Percentiles rank a stretch among this genome's conserved stretches.
phyloP scores from a whole-genome alignment of 1,140 invertebrate genomes.

The Drosophila ogumai region DNA sequence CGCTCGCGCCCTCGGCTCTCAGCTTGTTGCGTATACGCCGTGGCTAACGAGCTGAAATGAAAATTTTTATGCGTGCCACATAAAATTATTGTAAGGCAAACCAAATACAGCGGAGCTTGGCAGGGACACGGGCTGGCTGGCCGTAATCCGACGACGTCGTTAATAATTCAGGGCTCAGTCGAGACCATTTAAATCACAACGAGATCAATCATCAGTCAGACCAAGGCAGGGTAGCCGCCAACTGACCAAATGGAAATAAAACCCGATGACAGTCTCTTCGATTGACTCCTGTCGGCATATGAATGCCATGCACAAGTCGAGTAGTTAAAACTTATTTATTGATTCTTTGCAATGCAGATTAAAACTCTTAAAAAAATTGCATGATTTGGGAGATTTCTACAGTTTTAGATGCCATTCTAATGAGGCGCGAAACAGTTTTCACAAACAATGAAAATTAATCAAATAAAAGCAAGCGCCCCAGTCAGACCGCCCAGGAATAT shows the following conservation, averaged over 20 bases:
- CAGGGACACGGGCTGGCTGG: conserved; percentile 1
- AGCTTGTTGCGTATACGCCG: conserved; percentile 48
- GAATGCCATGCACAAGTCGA: too few relatives aligned
- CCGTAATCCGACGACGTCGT: conserved; percentile 34
- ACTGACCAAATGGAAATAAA: conserved; percentile 13
- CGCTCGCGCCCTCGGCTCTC: background rate
- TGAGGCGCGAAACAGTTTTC: conserved; percentile 38
- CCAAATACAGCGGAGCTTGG: conserved; percentile 1
- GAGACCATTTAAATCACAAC: conserved; percentile 66
- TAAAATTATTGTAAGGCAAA: conserved; percentile 62
- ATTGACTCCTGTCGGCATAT: background rate
- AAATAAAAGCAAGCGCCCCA: background rate
- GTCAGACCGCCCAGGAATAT: too few relatives aligned
- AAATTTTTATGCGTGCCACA: conserved; percentile 56
- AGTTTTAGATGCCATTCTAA: too few relatives aligned
- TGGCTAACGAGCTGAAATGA: conserved; percentile 64
- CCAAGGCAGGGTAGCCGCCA: too few relatives aligned
- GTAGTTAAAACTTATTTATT: background rate
- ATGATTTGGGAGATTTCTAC: background rate
- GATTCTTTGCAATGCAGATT: background rate
- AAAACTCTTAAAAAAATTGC: background rate
- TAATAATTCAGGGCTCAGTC: conserved; percentile 63
- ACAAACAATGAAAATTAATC: conserved; percentile 14
- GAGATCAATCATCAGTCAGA: conserved; percentile 56
- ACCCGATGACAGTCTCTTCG: background rate